A percentile compares a stretch with the other conserved stretches of the same genome.
Evolutionary conservation across 2,113 vertebrate genomes (phyloP).

Genomic region (Percopsis transmontana): DNA sequence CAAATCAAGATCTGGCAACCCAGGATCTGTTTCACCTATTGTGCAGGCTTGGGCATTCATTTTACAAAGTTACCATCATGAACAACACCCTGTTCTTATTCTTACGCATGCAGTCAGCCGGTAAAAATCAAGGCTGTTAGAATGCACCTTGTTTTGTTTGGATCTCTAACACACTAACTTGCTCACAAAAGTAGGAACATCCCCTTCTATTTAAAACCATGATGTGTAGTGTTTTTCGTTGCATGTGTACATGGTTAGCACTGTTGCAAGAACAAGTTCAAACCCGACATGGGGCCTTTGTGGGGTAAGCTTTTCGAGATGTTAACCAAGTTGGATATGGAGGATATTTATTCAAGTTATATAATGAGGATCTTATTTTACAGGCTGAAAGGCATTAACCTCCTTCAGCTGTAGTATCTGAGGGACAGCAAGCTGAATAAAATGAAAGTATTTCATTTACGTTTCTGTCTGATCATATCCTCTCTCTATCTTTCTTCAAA

Average conservation of each 20-base stretch:
- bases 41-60: not conserved
- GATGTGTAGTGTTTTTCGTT: not conserved
- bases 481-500: not conserved
- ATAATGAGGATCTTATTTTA: not conserved
- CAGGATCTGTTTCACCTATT: not conserved
- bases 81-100: not conserved
- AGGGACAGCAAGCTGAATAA: not conserved
- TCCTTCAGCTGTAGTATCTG: not conserved
- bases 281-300: too few species aligned
- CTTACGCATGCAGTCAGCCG: not conserved
- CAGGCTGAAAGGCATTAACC: not conserved
- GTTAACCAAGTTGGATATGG: too few species aligned
- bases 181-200: not conserved
- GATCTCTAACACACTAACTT: not conserved
- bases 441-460: not conserved
- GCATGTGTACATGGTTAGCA: not conserved
- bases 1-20: constrained; percentile 3
- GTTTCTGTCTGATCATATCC: not conserved
- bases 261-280: not conserved
- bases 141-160: not conserved
- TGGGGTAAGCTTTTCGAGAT: too few species aligned
- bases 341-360: not conserved
- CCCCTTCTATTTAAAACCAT: not conserved
- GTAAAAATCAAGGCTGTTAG: not conserved
- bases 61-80: not conserved